phyloP scores from a whole-genome alignment of 2,113 vertebrate species.

The Larimichthys polyactis region DNA sequence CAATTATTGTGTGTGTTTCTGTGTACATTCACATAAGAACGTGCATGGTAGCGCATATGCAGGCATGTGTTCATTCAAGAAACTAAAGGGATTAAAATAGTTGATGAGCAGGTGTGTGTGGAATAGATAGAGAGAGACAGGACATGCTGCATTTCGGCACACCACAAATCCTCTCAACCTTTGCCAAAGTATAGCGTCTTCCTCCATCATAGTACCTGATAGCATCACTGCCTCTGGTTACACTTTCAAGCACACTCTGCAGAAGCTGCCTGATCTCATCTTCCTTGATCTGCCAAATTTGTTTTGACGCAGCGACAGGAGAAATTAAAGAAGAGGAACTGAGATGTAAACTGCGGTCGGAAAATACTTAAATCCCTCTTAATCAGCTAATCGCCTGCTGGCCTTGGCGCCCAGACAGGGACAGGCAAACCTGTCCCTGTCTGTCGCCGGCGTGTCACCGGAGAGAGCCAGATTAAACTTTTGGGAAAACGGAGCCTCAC shows the following conservation, averaged over 20 bases:
- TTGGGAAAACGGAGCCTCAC: too few relatives aligned
- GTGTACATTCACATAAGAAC: conserved; percentile 24
- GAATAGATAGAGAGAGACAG: conserved; percentile 36
- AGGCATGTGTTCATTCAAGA: conserved; percentile 34
- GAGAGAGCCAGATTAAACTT: too few relatives aligned
- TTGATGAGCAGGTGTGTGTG: conserved; percentile 57
- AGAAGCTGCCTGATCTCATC: conserved; percentile 52
- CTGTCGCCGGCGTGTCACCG: too few relatives aligned
- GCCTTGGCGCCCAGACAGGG: too few relatives aligned
- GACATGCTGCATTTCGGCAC: conserved; percentile 23
- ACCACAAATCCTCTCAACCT: conserved; percentile 33
- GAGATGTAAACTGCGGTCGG: conserved; percentile 19
- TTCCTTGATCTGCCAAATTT: conserved; percentile 33
- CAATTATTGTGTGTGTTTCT: conserved; percentile 52
- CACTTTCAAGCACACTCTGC: conserved; percentile 22
- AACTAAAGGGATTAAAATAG: conserved; percentile 36
- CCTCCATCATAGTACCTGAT: conserved; percentile 40
- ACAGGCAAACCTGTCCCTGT: too few relatives aligned
- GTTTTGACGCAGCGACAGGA: conserved; percentile 17
- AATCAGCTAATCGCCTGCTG: conserved; percentile 28
- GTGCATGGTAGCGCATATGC: conserved; percentile 1
- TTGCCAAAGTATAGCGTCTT: conserved; percentile 58
- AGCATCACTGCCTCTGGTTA: conserved; percentile 64
- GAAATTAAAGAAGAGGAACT: conserved; percentile 35
- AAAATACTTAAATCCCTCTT: conserved; percentile 38